These are phyloP conservation scores for Phoxinus dragarum DNA, from an alignment of 2,797 vertebrate species.

Conservation along the genomic window DNA sequence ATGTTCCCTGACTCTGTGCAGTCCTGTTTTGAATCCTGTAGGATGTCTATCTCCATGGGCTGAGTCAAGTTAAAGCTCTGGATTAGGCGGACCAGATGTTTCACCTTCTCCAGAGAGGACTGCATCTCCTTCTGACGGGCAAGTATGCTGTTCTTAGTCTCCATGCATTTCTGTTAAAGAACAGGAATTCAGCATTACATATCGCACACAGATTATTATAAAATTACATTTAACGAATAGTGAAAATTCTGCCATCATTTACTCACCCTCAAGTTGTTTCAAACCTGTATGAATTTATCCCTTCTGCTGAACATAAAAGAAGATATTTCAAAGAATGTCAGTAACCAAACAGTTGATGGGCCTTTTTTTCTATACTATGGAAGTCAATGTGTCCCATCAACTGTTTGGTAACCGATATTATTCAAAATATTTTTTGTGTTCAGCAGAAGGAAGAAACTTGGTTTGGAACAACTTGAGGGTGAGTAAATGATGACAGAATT, in stretches of 20 bases:
- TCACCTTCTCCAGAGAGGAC: slow-evolving; percentile 95
- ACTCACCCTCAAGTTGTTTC: background rate
- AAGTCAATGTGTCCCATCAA: too few species aligned
- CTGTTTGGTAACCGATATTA: too few species aligned
- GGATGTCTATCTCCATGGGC: slow-evolving; percentile 81
- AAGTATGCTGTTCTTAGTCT: slow-evolving; percentile 97
- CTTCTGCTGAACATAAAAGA: background rate
- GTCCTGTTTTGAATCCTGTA: slow-evolving; percentile 46
- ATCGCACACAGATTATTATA: too few species aligned
- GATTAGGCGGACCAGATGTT: slow-evolving; percentile 96
- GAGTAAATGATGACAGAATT: too few species aligned
- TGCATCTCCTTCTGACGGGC: slow-evolving; percentile 98
- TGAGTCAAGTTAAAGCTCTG: slow-evolving; percentile 94
- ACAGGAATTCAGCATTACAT: slow-evolving; percentile 44
- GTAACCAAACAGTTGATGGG: too few species aligned
- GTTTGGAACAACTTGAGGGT: too few species aligned
- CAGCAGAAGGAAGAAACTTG: background rate
- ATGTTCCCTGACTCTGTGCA: slow-evolving; percentile 37
- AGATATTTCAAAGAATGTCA: too few species aligned
- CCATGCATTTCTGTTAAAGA: slow-evolving; percentile 95
- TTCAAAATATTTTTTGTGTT: background rate
- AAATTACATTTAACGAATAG: background rate
- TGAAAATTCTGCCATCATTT: background rate
- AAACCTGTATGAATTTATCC: too few species aligned
- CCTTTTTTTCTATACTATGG: too few species aligned